Evolutionary conservation across 64 coral and sea anemone species (phyloP).

Genomic region (Porites lutea): DNA sequence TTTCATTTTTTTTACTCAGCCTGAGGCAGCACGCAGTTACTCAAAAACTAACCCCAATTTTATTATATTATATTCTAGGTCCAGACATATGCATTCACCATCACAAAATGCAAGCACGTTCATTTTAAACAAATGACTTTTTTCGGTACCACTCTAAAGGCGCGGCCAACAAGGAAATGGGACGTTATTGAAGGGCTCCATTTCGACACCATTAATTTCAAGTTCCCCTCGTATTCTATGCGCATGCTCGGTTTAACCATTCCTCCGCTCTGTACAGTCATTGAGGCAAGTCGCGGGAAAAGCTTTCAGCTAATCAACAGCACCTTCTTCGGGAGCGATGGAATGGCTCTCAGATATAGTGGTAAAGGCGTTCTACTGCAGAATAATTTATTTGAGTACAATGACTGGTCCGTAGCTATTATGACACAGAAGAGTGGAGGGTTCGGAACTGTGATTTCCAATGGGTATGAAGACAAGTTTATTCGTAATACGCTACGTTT

Average conservation of each 20-base stretch:
- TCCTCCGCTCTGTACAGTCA: conserved; percentile 55
- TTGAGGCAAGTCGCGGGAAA: conserved; percentile 14
- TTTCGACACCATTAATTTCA: conserved; percentile 64
- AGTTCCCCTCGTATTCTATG: conserved; percentile 68
- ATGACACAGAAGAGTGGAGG: conserved; percentile 62
- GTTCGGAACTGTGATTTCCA: conserved; percentile 71
- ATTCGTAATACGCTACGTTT: conserved; percentile 69
- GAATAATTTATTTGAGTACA: conserved; percentile 87
- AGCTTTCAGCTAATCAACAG: conserved; percentile 72
- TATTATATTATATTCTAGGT: neutral
- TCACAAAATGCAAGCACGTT: conserved; percentile 12
- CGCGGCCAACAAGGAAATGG: neutral
- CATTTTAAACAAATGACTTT: conserved; percentile 50
- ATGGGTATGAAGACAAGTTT: conserved; percentile 46
- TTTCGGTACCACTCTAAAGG: conserved; percentile 61
- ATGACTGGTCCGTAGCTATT: conserved; percentile 82
- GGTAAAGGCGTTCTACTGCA: conserved; percentile 65
- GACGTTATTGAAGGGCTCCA: conserved; percentile 30
- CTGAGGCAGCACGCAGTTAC: no score
- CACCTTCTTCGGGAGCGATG: conserved; percentile 85
- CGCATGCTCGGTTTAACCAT: conserved; percentile 57
- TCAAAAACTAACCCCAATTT: no score
- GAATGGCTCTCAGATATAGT: conserved; percentile 67
- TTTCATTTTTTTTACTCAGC: no score
- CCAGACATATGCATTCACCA: conserved; percentile 32